phyloP scores from a whole-genome alignment of 2,113 vertebrate species.

The Eublepharis macularius region DNA sequence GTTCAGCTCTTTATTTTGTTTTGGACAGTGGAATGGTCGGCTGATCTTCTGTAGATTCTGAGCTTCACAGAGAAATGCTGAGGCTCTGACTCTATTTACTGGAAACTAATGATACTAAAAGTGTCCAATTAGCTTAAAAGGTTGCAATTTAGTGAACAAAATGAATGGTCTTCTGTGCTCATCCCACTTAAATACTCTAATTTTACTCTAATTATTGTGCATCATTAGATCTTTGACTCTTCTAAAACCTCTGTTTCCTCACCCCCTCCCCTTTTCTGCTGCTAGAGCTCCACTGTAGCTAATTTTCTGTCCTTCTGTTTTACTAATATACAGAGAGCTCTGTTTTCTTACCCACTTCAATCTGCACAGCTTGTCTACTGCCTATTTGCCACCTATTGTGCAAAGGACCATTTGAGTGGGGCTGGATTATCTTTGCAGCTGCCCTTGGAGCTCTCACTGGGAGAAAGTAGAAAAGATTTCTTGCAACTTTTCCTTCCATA shows the following conservation, averaged over 20 bases:
- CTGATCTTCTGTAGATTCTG: neutral
- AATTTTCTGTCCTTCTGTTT: neutral
- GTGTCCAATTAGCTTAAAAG: slow-evolving; percentile 32
- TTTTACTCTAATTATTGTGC: slow-evolving; percentile 34
- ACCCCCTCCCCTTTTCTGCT: neutral
- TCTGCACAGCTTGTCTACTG: neutral
- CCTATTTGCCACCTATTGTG: neutral
- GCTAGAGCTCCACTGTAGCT: neutral
- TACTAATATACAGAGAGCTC: neutral
- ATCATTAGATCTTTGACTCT: slow-evolving; percentile 15
- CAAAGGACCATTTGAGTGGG: neutral
- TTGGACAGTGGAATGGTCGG: neutral
- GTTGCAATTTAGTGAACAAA: slow-evolving; percentile 16
- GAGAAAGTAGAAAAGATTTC: neutral
- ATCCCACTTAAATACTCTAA: slow-evolving; percentile 9
- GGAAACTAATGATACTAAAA: slow-evolving; percentile 33
- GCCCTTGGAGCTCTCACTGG: neutral
- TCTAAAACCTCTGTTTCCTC: slow-evolving; percentile 6
- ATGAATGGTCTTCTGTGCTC: slow-evolving; percentile 22
- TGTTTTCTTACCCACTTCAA: neutral
- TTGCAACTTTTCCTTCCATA: neutral
- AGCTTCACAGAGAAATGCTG: neutral
- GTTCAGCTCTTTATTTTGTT: neutral
- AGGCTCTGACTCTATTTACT: slow-evolving; percentile 21
- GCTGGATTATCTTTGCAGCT: neutral